Conservation (phyloP, 1,140 invertebrate genomes). For the Chionoecetes opilio region DNA sequence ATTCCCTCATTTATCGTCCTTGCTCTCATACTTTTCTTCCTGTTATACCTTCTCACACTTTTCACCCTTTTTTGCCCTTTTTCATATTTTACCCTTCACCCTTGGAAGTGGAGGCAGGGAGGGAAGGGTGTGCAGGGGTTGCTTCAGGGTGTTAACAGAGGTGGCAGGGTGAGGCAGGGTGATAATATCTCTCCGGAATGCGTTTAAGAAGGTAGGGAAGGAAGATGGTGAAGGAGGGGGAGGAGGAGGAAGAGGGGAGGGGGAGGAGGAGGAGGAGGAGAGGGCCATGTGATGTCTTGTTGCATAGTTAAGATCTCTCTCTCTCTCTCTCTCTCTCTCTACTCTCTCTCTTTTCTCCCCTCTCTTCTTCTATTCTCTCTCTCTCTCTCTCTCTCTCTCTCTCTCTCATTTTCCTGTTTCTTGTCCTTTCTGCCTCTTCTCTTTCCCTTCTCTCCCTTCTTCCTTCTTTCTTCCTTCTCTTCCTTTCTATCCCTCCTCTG, state of each 20-base stretch:
- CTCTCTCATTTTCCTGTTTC: constrained; percentile 7
- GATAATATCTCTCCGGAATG: too few species aligned
- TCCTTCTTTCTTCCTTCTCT: constrained; percentile 35
- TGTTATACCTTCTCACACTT: not conserved
- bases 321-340: constrained; percentile 16
- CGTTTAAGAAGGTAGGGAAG: too few species aligned
- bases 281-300: not conserved
- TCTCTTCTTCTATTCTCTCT: too few species aligned
- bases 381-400: constrained; percentile 37
- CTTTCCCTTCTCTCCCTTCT: not conserved
- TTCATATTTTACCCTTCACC: too few species aligned
- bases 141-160: too few species aligned
- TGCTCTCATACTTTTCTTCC: too few species aligned
- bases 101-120: too few species aligned
- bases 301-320: constrained; percentile 20
- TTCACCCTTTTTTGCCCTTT: not conserved
- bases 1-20: not conserved
- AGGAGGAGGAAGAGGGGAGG: not conserved
- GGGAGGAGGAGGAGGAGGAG: not conserved
- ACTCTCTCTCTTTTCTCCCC: too few species aligned
- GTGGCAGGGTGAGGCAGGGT: too few species aligned
- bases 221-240: too few species aligned
- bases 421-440: too few species aligned
- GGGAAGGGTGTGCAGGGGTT: too few species aligned
- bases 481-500: not conserved